Base-by-base conservation (phyloP, 2,888 invertebrate species). In the Caradrina clavipalpis region DNA sequence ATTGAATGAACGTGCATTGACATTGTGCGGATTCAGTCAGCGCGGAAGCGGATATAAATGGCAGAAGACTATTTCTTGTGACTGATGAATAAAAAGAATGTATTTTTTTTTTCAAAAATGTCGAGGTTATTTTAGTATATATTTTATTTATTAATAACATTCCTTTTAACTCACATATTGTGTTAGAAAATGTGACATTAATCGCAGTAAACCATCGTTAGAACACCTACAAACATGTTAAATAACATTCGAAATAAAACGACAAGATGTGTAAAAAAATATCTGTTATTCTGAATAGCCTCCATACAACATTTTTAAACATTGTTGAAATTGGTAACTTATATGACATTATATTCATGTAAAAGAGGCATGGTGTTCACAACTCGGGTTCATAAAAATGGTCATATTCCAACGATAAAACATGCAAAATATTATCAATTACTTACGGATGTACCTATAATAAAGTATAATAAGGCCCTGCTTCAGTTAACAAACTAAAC, bases 261-360 rank as follows among this genome's bases (percentile, higher is more conserved):
- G 64, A 26, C 39, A 7, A 35, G 62, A 65, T 6, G 17, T 63
- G 63, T 80, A 73, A 49, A 80, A 71, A 81, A 78, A 82, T 69
- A 82, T 69, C 21, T 69, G 67, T 75, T 80, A 72, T 79, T 82
- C 66, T 69, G 64, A 49, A 69, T 72, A 70, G 68, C 68, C 60
- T 75, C 69, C 56, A 69, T 72, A 82, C 72, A 68, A 74, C 63
- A 79, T 75, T 63, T 26, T 69, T n/a, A 65, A 71, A 81, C 64
- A 56, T 57, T 62, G 35, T 19, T 58, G 58, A 22, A 75, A 59
- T 63, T 66, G 76, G 70, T 80, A 70, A 78, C 76, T 53, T 53
- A 55, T 35, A 77, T 69, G 13, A 70, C 49, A 57, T 60, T 21
- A 60, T 47, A 54, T 54, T 57, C 8, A 60, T 26, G 53, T 64